Conservation (phyloP, 23 tunicate species). For the Halocynthia roretzi region DNA sequence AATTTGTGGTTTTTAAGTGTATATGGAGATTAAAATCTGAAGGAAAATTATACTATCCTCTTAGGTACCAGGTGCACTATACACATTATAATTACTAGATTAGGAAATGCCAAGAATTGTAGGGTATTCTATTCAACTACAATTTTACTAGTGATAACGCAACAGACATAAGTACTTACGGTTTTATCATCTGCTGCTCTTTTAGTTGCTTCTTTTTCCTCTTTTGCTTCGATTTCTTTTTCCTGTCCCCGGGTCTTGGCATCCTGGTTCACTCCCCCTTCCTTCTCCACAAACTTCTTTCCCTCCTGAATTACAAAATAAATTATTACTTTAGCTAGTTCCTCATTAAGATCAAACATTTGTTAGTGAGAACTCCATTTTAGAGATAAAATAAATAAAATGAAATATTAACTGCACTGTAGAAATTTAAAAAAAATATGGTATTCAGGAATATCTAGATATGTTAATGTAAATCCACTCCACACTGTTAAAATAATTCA, state of each 20-base stretch:
- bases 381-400: too few species aligned
- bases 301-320: slow-evolving; percentile 30
- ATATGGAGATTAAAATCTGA: too few species aligned
- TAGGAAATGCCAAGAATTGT: neutral
- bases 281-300: slow-evolving; percentile 51
- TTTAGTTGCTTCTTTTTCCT: slow-evolving; percentile 50
- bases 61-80: neutral
- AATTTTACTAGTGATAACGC: neutral
- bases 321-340: too few species aligned
- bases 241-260: slow-evolving; percentile 73
- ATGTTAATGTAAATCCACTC: too few species aligned
- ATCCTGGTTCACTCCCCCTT: slow-evolving; percentile 63
- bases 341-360: too few species aligned
- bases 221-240: slow-evolving; percentile 26
- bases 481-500: too few species aligned
- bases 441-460: too few species aligned
- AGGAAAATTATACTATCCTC: neutral
- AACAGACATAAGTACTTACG: neutral
- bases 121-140: neutral
- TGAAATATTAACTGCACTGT: too few species aligned
- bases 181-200: slow-evolving; percentile 48
- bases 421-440: too few species aligned
- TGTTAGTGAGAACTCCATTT: too few species aligned
- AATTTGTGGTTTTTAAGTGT: too few species aligned
- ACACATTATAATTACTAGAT: neutral